phyloP scores from a whole-genome alignment of 1,140 invertebrate genomes.

The Cotesia chilonis region DNA sequence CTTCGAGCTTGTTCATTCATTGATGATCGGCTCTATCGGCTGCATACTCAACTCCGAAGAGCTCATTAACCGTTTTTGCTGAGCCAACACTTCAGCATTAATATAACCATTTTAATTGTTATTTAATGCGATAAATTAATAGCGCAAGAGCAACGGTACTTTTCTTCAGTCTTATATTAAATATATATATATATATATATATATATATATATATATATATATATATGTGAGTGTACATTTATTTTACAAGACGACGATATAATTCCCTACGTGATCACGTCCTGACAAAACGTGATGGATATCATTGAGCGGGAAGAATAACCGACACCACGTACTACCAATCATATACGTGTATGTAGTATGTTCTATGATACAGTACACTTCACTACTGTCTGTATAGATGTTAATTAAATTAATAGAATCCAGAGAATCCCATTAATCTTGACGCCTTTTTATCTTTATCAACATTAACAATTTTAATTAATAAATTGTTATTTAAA shows the following conservation, averaged over 20 bases:
- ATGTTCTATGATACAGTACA: not conserved
- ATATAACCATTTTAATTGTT: too few relatives aligned
- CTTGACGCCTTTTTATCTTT: conserved; percentile 21
- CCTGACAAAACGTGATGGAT: conserved; percentile 33
- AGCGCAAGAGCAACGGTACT: too few relatives aligned
- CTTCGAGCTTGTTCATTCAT: too few relatives aligned
- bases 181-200: too few relatives aligned
- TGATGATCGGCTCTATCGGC: too few relatives aligned
- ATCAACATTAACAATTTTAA: not conserved
- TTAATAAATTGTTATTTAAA: conserved; percentile 8
- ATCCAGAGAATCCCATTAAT: conserved; percentile 27
- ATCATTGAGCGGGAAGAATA: conserved; percentile 17
- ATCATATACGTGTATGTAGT: conserved; percentile 19
- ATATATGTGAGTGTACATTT: too few relatives aligned
- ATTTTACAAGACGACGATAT: not conserved
- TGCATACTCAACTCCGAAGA: too few relatives aligned
- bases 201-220: too few relatives aligned
- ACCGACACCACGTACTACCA: conserved; percentile 28
- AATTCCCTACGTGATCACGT: conserved; percentile 31
- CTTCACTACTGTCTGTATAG: not conserved
- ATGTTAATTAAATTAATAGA: not conserved
- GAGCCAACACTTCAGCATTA: too few relatives aligned
- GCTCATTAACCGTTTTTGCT: too few relatives aligned
- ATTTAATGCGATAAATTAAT: too few relatives aligned
- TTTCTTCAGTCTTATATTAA: too few relatives aligned